Evolutionary conservation across 2,113 vertebrate species (phyloP), one percentile per base, ranked within the genome.

Genomic region (Crotophaga sulcirostris): DNA sequence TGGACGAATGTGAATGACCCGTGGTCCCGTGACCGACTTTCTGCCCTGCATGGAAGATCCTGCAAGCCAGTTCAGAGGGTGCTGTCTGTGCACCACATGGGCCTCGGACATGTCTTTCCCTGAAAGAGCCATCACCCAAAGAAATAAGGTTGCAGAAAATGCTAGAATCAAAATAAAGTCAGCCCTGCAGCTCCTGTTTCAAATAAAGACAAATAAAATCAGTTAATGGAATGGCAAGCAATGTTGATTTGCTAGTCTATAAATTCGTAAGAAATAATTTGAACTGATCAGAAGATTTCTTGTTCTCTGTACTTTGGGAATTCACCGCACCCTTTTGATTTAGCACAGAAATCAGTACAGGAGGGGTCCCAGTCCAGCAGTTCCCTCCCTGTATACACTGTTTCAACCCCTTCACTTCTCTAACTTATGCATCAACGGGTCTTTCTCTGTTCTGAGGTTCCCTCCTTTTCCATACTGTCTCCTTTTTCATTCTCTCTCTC

Each of bases 41-140:
- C 47, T 84, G 29, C 38, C 58, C 54, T 74, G 66, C 44, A 18
- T 62, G 42, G 29, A 29, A 38, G 34, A 62, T 44, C 54, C n/a
- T 36, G 26, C 2, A 47, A 6, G 70, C 56, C 56, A 81, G 29
- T 45, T 73, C 38, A 42, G 52, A 70, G 13, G 10, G 28, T 89
- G 62, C 29, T 1, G 0, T 1, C 29, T 55, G 34, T 3, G 2
- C 18, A 70, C 49, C 34, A 40, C 3, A 0, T n/a, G 47, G n/a
- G 33, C 24, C 20, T 72, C 0, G 0, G 20, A 45, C 28, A 31
- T 1, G 0, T 25, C 34, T 63, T 70, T 67, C n/a, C 33, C 47
- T 76, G 31, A 66, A 85, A 58, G 2, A 59, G n/a, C 44, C 52
- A 44, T 47, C 56, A 63, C 3, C 17, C 8, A 51, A 34, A 56